Evolutionary conservation across 2,113 vertebrate genomes (phyloP).

Genomic region (Psephotus haematonotus): DNA sequence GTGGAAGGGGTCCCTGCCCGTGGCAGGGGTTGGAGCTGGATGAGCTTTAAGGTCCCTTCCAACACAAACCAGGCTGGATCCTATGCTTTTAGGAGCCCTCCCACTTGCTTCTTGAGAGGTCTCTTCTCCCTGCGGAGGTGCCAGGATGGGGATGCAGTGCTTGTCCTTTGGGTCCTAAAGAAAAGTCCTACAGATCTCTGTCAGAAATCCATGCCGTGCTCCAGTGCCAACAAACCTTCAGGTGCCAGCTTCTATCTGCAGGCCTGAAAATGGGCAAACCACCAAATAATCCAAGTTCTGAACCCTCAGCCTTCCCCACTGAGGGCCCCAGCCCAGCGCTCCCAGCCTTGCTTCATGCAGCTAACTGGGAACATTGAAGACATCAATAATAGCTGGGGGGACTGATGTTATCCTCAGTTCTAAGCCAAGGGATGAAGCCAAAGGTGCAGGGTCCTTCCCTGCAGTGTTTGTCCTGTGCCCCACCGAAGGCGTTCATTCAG

Average conservation of each 20-base stretch:
- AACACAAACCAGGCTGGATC: background rate
- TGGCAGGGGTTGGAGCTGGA: background rate
- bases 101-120: background rate
- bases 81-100: background rate
- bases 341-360: background rate
- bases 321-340: background rate
- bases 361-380: background rate
- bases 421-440: background rate
- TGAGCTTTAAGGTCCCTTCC: background rate
- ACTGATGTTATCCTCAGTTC: background rate
- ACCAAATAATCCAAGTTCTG: background rate
- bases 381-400: background rate
- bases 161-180: background rate
- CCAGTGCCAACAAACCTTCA: background rate
- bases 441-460: background rate
- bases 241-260: background rate
- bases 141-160: background rate
- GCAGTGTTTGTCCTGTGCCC: background rate
- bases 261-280: background rate
- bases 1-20: background rate
- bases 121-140: rapidly evolving
- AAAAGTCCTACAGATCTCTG: background rate
- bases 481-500: background rate
- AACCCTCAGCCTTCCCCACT: background rate
- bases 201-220: rapidly evolving